phyloP scores from a whole-genome alignment of 2,797 vertebrate genomes.

The Takifugu rubripes region DNA sequence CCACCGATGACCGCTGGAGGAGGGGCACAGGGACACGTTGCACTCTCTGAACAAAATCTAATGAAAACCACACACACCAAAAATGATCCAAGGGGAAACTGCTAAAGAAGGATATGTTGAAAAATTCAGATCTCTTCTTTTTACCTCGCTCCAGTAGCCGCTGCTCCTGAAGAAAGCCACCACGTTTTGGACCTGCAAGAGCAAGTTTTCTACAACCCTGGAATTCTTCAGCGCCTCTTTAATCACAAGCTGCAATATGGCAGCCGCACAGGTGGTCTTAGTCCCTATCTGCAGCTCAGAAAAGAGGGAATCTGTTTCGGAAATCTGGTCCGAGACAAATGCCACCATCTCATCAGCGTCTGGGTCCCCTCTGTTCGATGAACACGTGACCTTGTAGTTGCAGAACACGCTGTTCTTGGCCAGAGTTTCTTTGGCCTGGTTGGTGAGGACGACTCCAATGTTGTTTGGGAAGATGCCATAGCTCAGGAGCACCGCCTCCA shows the following conservation, averaged over 20 bases:
- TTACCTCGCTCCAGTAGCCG: slow-evolving; percentile 74
- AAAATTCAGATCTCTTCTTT: slow-evolving; percentile 1
- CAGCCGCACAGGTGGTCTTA: slow-evolving; percentile 56
- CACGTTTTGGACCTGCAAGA: slow-evolving; percentile 72
- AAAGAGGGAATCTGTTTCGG: slow-evolving; percentile 46
- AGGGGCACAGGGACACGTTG: slow-evolving; percentile 62
- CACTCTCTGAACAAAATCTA: slow-evolving; percentile 67
- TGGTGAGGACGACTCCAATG: slow-evolving; percentile 73
- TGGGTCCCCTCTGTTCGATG: slow-evolving; percentile 60
- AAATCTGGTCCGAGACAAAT: slow-evolving; percentile 67
- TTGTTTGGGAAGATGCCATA: slow-evolving; percentile 73
- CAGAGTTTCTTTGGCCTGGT: slow-evolving; percentile 69
- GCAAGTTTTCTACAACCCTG: slow-evolving; percentile 72
- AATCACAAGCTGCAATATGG: slow-evolving; percentile 69
- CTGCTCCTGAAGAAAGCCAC: slow-evolving; percentile 75
- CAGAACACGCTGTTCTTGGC: slow-evolving; percentile 69
- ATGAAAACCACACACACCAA: background rate
- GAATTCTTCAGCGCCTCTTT: slow-evolving; percentile 75
- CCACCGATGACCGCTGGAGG: slow-evolving; percentile 67
- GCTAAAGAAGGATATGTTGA: background rate
- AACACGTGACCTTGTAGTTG: slow-evolving; percentile 72
- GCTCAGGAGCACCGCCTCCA: slow-evolving; percentile 75
- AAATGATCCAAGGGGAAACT: background rate
- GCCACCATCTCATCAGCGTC: slow-evolving; percentile 68
- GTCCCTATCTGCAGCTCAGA: slow-evolving; percentile 66